A percentile compares a stretch with the other conserved stretches of the same genome.
Evolutionary conservation across 2,888 invertebrate genomes (phyloP).

Genomic region (Calameuta pallipes): DNA sequence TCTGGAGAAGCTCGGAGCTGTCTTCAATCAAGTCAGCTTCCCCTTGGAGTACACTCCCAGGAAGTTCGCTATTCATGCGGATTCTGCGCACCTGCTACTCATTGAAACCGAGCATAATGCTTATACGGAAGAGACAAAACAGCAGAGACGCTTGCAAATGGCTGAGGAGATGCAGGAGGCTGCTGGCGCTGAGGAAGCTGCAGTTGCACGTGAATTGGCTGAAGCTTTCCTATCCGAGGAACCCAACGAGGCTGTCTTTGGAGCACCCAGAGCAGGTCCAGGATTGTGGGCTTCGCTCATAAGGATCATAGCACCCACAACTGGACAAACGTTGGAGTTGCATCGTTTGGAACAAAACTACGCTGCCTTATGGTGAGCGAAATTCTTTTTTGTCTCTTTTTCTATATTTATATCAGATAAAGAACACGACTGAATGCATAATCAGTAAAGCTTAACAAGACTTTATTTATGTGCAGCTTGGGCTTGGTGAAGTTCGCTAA

Average conservation of each 20-base stretch:
- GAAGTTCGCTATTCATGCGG: slow-evolving; percentile 92
- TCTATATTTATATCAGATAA: background rate
- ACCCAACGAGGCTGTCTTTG: slow-evolving; percentile 92
- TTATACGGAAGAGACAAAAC: slow-evolving; percentile 97
- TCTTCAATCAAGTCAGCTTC: slow-evolving; percentile 96
- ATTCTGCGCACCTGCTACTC: slow-evolving; percentile 89
- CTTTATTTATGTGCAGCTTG: slow-evolving; percentile 67
- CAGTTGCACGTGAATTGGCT: slow-evolving; percentile 96
- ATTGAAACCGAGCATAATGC: slow-evolving; percentile 99
- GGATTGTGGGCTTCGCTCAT: slow-evolving; percentile 97
- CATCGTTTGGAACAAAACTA: slow-evolving; percentile 94
- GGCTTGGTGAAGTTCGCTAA: slow-evolving; percentile 84
- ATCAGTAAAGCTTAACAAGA: background rate
- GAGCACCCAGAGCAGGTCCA: slow-evolving; percentile 94
- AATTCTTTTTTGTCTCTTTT: slow-evolving; percentile 18
- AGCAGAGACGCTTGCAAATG: slow-evolving; percentile 93
- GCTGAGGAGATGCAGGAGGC: slow-evolving; percentile 98
- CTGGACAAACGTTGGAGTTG: slow-evolving; percentile 81
- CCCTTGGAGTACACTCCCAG: slow-evolving; percentile 96
- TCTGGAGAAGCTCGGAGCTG: slow-evolving; percentile 96
- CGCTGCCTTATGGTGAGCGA: slow-evolving; percentile 83
- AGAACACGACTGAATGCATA: background rate
- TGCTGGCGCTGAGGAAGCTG: slow-evolving; percentile 94
- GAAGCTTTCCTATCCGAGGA: slow-evolving; percentile 96
- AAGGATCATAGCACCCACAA: slow-evolving; percentile 86